phyloP scores from a whole-genome alignment of 1,140 invertebrate genomes.

The Triops cancriformis region DNA sequence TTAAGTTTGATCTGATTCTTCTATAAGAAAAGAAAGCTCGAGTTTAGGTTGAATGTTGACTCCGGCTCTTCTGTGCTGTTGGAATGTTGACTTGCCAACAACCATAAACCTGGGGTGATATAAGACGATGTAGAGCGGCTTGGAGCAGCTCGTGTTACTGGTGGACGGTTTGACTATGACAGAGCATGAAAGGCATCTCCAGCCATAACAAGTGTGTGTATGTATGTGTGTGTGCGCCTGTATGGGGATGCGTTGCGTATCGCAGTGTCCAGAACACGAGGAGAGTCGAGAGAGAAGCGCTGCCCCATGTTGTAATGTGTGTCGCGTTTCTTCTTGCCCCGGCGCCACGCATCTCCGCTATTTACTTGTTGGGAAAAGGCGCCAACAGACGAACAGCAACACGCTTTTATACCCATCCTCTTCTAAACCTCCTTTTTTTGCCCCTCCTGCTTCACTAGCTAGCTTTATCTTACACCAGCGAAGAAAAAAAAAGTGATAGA shows the following conservation, averaged over 20 bases:
- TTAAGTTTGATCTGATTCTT: background rate
- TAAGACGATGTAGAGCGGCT: slow-evolving; percentile 9
- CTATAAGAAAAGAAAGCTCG: background rate
- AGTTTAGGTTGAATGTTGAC: background rate
- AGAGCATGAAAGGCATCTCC: slow-evolving; percentile 12
- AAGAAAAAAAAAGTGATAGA: background rate
- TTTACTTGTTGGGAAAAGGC: slow-evolving; percentile 13
- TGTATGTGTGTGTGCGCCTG: background rate
- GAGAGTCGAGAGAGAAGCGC: background rate
- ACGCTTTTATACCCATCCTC: slow-evolving; percentile 5
- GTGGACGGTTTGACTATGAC: slow-evolving; percentile 1
- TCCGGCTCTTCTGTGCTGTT: background rate
- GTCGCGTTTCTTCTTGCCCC: slow-evolving; percentile 3
- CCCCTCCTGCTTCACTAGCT: no score
- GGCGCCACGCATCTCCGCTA: slow-evolving; percentile 3
- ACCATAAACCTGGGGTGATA: slow-evolving; percentile 2
- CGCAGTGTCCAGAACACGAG: background rate
- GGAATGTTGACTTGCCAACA: slow-evolving; percentile 13
- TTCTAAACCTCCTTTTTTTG: background rate
- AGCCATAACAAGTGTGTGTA: slow-evolving; percentile 10
- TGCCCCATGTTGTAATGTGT: slow-evolving; percentile 5
- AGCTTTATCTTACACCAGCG: background rate
- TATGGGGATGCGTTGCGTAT: background rate
- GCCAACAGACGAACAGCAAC: slow-evolving; percentile 8
- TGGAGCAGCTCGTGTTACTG: background rate